A percentile compares a stretch with the other conserved stretches of the same genome.
Conservation (phyloP, 2,797 vertebrate species). For the Botia kubotai region DNA sequence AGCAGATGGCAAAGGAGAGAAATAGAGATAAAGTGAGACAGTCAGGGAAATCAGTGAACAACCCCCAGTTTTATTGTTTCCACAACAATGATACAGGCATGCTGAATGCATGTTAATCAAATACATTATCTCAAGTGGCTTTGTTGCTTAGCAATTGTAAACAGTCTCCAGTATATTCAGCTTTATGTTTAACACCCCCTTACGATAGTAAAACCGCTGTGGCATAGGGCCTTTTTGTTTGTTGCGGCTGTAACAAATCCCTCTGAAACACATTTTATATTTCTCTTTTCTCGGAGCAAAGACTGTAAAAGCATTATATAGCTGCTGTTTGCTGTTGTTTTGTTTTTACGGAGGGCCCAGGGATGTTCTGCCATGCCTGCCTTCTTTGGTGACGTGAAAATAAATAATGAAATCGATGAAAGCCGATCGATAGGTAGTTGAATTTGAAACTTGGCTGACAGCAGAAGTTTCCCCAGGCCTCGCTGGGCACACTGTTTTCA, state of each 20-base stretch:
- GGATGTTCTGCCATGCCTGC: slow-evolving; percentile 13
- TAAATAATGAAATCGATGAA: slow-evolving; percentile 69
- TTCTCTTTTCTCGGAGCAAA: not conserved
- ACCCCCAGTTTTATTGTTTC: not conserved
- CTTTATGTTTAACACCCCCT: not conserved
- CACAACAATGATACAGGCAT: too few species aligned
- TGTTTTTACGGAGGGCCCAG: not conserved
- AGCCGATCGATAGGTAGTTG: slow-evolving; percentile 61
- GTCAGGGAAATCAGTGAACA: slow-evolving; percentile 30
- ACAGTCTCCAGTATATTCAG: not conserved
- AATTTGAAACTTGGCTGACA: slow-evolving; percentile 64
- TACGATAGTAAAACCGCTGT: not conserved
- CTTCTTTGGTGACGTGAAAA: slow-evolving; percentile 57
- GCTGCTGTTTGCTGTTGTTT: slow-evolving; percentile 7
- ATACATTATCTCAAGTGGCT: not conserved
- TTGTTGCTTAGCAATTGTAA: not conserved
- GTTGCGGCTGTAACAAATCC: not conserved
- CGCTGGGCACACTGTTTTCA: slow-evolving; percentile 30
- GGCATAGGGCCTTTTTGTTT: not conserved
- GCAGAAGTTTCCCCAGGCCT: slow-evolving; percentile 46
- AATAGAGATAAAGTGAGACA: not conserved
- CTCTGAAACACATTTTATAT: not conserved
- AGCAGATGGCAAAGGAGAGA: slow-evolving; percentile 3
- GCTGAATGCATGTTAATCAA: not conserved
- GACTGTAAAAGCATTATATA: slow-evolving; percentile 12